Conservation (phyloP, 2,113 vertebrate species). For the Pelmatolapia mariae region DNA sequence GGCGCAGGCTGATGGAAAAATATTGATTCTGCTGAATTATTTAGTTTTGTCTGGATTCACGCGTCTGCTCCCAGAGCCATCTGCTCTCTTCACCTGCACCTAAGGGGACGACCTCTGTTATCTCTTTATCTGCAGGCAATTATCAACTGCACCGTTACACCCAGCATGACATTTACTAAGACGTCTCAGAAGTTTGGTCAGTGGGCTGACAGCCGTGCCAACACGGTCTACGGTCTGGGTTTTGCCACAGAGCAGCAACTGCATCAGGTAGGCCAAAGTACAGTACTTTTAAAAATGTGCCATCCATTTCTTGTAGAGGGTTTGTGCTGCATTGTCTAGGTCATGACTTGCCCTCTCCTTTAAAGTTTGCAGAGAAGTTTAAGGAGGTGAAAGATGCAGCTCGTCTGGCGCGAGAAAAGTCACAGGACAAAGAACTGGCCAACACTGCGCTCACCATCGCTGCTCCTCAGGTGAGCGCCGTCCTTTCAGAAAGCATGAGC, state of each 20-base stretch:
- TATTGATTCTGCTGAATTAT: too few species aligned
- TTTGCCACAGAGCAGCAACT: slow-evolving; percentile 95
- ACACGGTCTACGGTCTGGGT: slow-evolving; percentile 92
- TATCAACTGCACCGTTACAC: slow-evolving; percentile 94
- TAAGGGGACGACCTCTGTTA: background rate
- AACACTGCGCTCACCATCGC: slow-evolving; percentile 82
- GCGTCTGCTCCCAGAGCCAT: background rate
- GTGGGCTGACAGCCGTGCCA: slow-evolving; percentile 96
- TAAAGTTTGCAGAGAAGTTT: slow-evolving; percentile 73
- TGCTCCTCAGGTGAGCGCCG: slow-evolving; percentile 83
- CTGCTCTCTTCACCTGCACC: background rate
- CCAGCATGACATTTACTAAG: slow-evolving; percentile 97
- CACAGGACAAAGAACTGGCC: slow-evolving; percentile 91
- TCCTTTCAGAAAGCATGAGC: background rate
- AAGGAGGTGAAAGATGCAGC: slow-evolving; percentile 90
- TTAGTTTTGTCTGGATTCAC: too few species aligned
- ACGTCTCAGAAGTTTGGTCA: slow-evolving; percentile 97
- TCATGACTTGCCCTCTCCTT: background rate
- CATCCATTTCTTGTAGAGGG: background rate
- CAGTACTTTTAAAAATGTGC: background rate
- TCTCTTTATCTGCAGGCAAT: slow-evolving; percentile 77
- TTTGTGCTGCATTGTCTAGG: background rate
- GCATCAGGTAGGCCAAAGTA: slow-evolving; percentile 78
- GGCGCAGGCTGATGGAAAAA: too few species aligned
- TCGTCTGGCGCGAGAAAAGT: slow-evolving; percentile 86